Base-by-base conservation (phyloP, 2,797 vertebrate genomes). In the Rhinogobio ventralis region DNA sequence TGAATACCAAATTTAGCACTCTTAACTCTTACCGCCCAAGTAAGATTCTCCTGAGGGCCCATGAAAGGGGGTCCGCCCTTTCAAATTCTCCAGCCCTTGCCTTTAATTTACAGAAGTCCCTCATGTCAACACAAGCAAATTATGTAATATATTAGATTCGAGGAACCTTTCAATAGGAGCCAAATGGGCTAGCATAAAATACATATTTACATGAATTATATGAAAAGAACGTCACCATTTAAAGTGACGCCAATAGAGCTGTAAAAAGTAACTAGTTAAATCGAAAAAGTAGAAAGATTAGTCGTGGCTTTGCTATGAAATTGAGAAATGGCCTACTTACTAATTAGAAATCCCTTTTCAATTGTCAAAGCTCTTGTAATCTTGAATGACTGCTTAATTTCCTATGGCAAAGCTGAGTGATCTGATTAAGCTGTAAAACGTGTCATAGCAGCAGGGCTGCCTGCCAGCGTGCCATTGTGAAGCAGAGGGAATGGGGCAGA, bases 261-360 rank as follows among this genome's bases (percentile, higher is more conserved):
- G 20, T 45, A 30, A 69, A 84, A 84, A 55, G 49, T 67, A 67
- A 45, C 74, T 57, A 68, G 73, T 83, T 76, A 39, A 39, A 76
- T 88, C 86, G 84, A 80, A 92, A 93, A 91, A 86, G 84, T 82
- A 81, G 72, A 67, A 74, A 91, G 92, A 93, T 94, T 93, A 94
- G 89, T 60, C 53, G 87, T 92, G 88, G 90, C 91, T 92, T 92
- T 92, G 88, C 84, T 90, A 90, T 92, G 88, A 88, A 92, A 91
- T 90, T 89, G 77, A 91, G 89, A 94, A 92, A 92, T 88, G 89
- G 86, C 91, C 89, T 91, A 91, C 87, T 91, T 91, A 89, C 90
- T 93, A 93, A 94, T 94, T 92, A 91, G 87, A 94, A 93, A 95
- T 94, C 93, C 92, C 89, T 89, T 93, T 93, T 93, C 91, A 91